Evolutionary conservation across 1,140 invertebrate genomes (phyloP).

Genomic region (Centruroides vittatus): DNA sequence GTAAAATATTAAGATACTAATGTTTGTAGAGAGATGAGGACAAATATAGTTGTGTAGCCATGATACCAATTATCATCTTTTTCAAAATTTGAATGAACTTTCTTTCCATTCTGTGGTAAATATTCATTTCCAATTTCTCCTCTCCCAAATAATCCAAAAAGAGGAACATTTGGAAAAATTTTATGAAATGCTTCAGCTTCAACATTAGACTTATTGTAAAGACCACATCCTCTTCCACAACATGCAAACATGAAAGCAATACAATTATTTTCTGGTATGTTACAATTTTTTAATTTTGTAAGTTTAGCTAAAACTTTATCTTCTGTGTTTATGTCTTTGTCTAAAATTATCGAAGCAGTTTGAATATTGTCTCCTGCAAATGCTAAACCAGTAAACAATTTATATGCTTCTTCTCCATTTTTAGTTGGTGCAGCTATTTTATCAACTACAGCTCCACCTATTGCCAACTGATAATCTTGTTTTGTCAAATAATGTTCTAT

Average conservation of each 20-base stretch:
- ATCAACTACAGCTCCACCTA: slow-evolving; percentile 23
- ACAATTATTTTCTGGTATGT: slow-evolving; percentile 26
- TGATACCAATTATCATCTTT: slow-evolving; percentile 18
- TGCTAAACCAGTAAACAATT: slow-evolving; percentile 19
- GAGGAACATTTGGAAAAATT: slow-evolving; percentile 39
- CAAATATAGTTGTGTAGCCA: slow-evolving; percentile 28
- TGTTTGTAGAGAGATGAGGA: slow-evolving; percentile 11
- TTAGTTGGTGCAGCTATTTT: neutral
- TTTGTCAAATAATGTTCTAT: neutral
- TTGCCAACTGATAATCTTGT: slow-evolving; percentile 20
- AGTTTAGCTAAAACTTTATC: slow-evolving; percentile 22
- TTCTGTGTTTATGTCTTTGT: slow-evolving; percentile 16
- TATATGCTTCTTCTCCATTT: slow-evolving; percentile 4
- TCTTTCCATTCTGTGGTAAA: slow-evolving; percentile 21
- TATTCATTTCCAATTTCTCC: slow-evolving; percentile 40
- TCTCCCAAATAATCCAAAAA: slow-evolving; percentile 43
- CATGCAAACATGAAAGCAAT: slow-evolving; percentile 46
- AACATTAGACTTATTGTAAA: slow-evolving; percentile 31
- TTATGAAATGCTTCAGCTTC: slow-evolving; percentile 41
- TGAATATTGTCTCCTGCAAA: slow-evolving; percentile 24
- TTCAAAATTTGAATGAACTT: slow-evolving; percentile 7
- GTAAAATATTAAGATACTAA: too few species aligned
- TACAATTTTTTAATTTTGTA: slow-evolving; percentile 25
- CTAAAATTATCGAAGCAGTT: slow-evolving; percentile 25
- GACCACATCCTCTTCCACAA: slow-evolving; percentile 32